These are phyloP conservation scores for Eupithecia subfuscata DNA, from an alignment of 2,888 invertebrate species.

Conservation along the genomic window DNA sequence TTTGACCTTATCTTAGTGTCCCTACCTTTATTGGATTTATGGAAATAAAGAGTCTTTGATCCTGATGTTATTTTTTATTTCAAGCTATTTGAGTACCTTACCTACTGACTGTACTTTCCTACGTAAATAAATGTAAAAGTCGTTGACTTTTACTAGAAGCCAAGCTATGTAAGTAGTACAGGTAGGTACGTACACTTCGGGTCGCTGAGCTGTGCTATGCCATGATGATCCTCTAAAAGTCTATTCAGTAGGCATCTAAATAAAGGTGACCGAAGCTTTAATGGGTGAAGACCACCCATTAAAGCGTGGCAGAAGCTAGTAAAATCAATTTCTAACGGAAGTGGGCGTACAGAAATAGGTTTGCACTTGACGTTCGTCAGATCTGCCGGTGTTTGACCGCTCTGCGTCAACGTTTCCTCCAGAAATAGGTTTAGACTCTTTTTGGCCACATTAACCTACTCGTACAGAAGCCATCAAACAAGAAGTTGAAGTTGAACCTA, in stretches of 20 bases:
- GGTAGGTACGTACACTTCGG: background rate
- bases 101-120: too few species aligned
- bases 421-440: conserved; percentile 59
- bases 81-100: too few species aligned
- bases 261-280: background rate
- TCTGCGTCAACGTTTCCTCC: conserved; percentile 60
- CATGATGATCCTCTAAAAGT: background rate
- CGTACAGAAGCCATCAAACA: too few species aligned
- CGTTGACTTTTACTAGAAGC: background rate
- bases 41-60: too few species aligned
- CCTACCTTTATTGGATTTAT: too few species aligned
- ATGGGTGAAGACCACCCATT: background rate
- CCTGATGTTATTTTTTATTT: too few species aligned
- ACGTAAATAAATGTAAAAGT: too few species aligned
- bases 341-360: conserved; percentile 32
- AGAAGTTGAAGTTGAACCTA: too few species aligned
- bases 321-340: conserved; percentile 40
- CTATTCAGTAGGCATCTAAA: background rate
- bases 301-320: conserved; percentile 12
- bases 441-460: conserved; percentile 11
- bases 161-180: background rate
- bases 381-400: conserved; percentile 45
- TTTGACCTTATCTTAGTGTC: too few species aligned
- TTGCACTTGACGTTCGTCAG: conserved; percentile 38
- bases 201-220: background rate